Conservation (phyloP, 2,797 vertebrate genomes). For the Tolypeutes matacus region DNA sequence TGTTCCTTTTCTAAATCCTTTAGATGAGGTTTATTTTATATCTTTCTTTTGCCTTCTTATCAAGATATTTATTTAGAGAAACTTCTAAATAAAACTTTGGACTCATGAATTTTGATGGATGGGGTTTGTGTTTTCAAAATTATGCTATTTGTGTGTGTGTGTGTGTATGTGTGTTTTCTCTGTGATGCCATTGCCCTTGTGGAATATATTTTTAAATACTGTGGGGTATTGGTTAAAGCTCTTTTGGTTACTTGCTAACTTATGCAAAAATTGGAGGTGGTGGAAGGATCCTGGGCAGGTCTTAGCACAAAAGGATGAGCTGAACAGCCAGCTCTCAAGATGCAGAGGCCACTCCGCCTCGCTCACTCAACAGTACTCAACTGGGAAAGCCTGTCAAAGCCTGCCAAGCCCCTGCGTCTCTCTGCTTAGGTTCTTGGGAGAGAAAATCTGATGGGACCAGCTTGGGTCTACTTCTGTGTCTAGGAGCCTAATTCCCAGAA, state of each 20-base stretch:
- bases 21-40: neutral
- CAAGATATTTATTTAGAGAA: neutral
- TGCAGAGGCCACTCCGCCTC: rapidly evolving
- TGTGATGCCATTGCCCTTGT: neutral
- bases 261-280: neutral
- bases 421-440: neutral
- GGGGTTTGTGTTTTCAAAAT: neutral
- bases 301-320: neutral
- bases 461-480: neutral
- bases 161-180: neutral
- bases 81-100: neutral
- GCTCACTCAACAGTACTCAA: neutral
- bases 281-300: neutral
- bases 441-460: neutral
- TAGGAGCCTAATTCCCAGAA: neutral
- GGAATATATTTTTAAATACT: neutral
- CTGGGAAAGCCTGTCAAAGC: neutral
- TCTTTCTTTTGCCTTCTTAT: neutral
- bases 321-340: neutral
- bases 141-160: neutral
- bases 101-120: neutral
- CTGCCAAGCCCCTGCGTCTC: neutral
- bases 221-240: neutral
- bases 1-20: slow-evolving; percentile 3
- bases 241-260: neutral